Evolutionary conservation across 2,113 vertebrate species (phyloP).

Genomic region (Eptesicus fuscus): DNA sequence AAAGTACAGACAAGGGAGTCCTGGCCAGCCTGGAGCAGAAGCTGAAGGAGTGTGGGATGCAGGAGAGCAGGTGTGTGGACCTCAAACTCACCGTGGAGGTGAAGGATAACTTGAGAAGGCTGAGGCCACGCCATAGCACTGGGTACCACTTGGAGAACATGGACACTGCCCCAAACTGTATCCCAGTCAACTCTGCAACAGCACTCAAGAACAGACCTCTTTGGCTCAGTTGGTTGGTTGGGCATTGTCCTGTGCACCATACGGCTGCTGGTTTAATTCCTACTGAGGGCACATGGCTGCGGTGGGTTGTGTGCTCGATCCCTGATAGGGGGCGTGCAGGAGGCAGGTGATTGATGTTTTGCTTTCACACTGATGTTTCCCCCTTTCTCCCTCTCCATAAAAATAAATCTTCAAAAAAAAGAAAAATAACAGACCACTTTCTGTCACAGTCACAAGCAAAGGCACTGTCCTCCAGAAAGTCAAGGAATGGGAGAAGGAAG

Average conservation of each 20-base stretch:
- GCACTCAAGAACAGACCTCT: conserved; percentile 91
- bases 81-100: conserved; percentile 94
- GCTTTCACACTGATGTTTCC: too few relatives aligned
- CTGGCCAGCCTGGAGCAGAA: conserved; percentile 84
- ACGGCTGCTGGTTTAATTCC: too few relatives aligned
- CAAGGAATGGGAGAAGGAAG: conserved; percentile 99
- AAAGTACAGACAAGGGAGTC: conserved; percentile 83
- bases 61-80: conserved; percentile 90
- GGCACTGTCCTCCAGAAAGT: conserved; percentile 96
- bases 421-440: conserved; percentile 38
- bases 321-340: too few relatives aligned
- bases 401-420: too few relatives aligned
- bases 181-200: conserved; percentile 90
- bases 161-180: conserved; percentile 79
- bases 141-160: conserved; percentile 89
- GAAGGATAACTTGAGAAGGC: conserved; percentile 94
- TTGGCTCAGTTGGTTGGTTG: too few relatives aligned
- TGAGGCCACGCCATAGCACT: conserved; percentile 92
- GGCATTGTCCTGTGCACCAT: too few relatives aligned
- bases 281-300: too few relatives aligned
- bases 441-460: conserved; percentile 91
- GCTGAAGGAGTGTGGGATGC: conserved; percentile 90
- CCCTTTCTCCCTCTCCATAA: too few relatives aligned
- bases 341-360: too few relatives aligned
- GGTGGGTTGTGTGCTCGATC: too few relatives aligned